Evolutionary conservation across 1,140 invertebrate genomes (phyloP).

Genomic region (Babylonia areolata): DNA sequence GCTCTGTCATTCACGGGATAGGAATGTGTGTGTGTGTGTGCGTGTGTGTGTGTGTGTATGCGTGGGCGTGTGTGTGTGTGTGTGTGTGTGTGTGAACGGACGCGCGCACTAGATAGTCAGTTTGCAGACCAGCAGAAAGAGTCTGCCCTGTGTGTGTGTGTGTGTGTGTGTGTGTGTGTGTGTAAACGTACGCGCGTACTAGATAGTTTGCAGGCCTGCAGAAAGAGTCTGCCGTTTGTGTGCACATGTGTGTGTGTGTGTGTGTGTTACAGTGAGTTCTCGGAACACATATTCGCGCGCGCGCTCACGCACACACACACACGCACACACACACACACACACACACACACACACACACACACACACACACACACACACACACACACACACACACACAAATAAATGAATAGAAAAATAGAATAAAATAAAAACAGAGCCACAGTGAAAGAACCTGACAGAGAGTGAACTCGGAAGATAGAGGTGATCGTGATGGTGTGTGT

Average conservation of each 20-base stretch:
- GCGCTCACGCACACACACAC: constrained; percentile 5
- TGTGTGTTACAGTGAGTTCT: not conserved
- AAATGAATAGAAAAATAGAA: not conserved
- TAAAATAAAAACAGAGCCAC: not conserved
- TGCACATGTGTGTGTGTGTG: not conserved
- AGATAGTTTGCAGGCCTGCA: too few species aligned
- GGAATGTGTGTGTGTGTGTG: too few species aligned
- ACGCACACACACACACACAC: not conserved
- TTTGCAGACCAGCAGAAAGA: too few species aligned
- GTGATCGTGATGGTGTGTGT: too few species aligned
- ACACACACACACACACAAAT: not conserved
- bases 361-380: not conserved
- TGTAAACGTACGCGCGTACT: not conserved
- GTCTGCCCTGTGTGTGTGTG: not conserved
- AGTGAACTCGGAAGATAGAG: not conserved
- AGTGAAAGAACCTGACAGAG: not conserved
- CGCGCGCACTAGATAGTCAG: too few species aligned
- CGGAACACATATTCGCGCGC: not conserved
- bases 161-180: not conserved
- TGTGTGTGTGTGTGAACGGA: too few species aligned
- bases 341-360: constrained; percentile 3
- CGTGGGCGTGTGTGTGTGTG: too few species aligned
- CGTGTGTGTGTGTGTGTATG: too few species aligned
- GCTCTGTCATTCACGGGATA: too few species aligned
- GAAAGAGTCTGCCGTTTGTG: too few species aligned